Conservation (phyloP, 2,113 vertebrate species). For the Gorsachius goisagi region DNA sequence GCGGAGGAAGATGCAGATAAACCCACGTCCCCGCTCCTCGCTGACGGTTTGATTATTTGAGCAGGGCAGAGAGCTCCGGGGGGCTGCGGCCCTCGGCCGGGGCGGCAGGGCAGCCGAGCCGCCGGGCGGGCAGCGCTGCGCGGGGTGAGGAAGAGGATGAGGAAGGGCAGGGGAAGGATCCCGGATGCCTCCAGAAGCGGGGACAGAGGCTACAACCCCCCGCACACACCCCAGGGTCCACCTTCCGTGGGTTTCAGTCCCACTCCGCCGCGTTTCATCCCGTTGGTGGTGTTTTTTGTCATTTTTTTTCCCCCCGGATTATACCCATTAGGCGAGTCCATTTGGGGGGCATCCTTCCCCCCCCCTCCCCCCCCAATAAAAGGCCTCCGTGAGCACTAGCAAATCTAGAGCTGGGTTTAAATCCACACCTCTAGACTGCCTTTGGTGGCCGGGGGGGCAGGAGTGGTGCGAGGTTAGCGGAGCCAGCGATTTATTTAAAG, state of each 20-base stretch:
- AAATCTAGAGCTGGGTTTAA: too few relatives aligned
- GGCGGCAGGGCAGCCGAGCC: background rate
- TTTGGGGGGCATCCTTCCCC: too few relatives aligned
- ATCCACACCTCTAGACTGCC: too few relatives aligned
- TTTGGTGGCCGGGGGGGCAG: background rate
- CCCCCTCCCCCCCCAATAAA: too few relatives aligned
- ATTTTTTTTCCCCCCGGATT: background rate
- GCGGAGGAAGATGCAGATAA: conserved; percentile 52
- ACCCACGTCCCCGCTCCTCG: conserved; percentile 14
- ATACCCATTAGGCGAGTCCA: too few relatives aligned
- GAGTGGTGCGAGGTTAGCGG: background rate
- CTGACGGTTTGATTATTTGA: conserved; percentile 77
- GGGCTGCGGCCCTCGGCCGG: background rate
- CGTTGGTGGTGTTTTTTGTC: too few relatives aligned
- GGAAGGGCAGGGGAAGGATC: background rate
- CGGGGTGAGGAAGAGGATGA: conserved; percentile 5
- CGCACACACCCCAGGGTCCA: background rate
- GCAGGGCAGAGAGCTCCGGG: conserved; percentile 9
- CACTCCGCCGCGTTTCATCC: background rate
- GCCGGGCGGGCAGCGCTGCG: background rate
- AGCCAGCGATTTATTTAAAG: background rate
- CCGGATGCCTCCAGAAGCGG: background rate
- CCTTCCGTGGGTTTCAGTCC: background rate
- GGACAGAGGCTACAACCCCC: background rate
- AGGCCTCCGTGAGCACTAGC: too few relatives aligned